Evolutionary conservation across 2,888 invertebrate species (phyloP), one percentile per base, ranked within the genome.

Genomic region (Dynastes maya): DNA sequence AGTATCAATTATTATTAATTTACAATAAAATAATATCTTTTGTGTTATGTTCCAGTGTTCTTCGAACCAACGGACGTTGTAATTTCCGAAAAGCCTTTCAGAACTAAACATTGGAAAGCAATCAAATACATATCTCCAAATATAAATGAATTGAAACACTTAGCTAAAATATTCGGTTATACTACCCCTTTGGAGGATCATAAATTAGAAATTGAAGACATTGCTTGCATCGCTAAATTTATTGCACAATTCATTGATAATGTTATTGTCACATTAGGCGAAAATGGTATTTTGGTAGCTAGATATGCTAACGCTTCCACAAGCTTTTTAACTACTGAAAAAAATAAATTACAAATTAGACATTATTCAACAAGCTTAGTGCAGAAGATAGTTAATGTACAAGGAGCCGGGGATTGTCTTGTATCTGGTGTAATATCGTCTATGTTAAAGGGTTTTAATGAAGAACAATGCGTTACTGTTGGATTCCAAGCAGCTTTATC

Each of bases 51-150:
- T 93, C 81, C 91, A 94, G 97, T 97, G 6, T 96, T 96, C 90
- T 97, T 94, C 87, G 98, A 98, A 87, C 97, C 97, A 0, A 97
- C 97, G 0, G 97, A 97, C 85, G 89, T 93, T 84, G 91, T 92
- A 82, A 95, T 95, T 86, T 95, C 96, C 0, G 87, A 89, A 0
- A 96, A 95, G 88, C 93, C 95, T 32, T 94, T 96, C 80, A 85
- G 87, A 53, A 89, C 88, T 11, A 84, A 87, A 11, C 84, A 88
- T 65, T 90, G 90, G 88, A 86, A 88, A 79, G 84, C 88, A 0
- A 84, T 94, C 37, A 88, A 90, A 27, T 92, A 93, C 83, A 91
- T 94, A 5, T 95, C 96, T 0, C 97, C 98, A 0, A 98, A 98
- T 87, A 85, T 95, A 53, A 91, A 91, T 78, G 97, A 97, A 89